These are phyloP conservation scores for Cheilosia vulpina DNA, from an alignment of 2,888 invertebrate genomes.

Conservation along the genomic window DNA sequence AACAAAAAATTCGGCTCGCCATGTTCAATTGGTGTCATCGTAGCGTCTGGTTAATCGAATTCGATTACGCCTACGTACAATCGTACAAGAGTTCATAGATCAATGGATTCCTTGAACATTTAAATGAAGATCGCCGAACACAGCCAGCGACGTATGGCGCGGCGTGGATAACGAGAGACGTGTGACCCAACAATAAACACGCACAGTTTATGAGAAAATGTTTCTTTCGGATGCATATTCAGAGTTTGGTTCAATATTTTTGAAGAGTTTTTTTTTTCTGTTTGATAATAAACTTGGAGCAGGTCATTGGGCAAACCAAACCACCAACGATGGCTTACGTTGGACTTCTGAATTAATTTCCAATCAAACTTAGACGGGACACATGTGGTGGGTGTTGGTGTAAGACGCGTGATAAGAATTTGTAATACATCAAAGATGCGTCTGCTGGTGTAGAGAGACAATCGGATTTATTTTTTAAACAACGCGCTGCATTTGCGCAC, in stretches of 20 bases:
- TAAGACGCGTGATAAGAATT: constrained; percentile 37
- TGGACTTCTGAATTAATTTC: constrained; percentile 19
- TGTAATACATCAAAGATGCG: constrained; percentile 29
- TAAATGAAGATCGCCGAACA: background rate
- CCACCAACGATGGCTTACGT: constrained; percentile 3
- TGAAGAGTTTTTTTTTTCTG: background rate
- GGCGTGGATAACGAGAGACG: constrained; percentile 18
- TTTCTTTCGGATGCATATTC: constrained; percentile 25
- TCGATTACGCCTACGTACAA: constrained; percentile 27
- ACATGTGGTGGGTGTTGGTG: background rate
- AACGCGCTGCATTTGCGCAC: constrained; percentile 13
- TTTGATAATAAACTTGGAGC: constrained; percentile 1
- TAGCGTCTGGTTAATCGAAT: constrained; percentile 27
- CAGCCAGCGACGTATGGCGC: background rate
- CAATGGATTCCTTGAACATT: constrained; percentile 28
- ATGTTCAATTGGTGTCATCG: constrained; percentile 55
- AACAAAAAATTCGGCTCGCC: constrained; percentile 8
- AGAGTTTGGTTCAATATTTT: constrained; percentile 20
- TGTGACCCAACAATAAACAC: constrained; percentile 55
- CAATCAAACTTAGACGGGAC: background rate
- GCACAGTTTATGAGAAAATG: constrained; percentile 45
- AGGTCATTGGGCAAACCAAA: background rate
- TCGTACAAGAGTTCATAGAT: constrained; percentile 38
- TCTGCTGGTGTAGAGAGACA: background rate
- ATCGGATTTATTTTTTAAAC: background rate